Evolutionary conservation across 2,797 vertebrate genomes (phyloP), one percentile per base, ranked within the genome.

Genomic region (Vultur gryphus): DNA sequence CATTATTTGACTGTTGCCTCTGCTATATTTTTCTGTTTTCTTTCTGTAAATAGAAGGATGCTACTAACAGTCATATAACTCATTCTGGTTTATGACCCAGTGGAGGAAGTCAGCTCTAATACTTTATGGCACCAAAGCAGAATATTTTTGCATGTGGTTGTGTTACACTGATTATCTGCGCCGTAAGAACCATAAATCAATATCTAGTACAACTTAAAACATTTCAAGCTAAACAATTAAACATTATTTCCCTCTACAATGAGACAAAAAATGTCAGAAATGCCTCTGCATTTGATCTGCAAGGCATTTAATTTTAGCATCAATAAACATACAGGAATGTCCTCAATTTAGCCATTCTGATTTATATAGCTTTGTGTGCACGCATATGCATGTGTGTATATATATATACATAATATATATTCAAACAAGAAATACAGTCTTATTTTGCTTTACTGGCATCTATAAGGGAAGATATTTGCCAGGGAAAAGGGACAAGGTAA

Each of bases 31-130:
- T 94, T 83, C 33, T 91, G 9, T 21, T 57, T 41, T 84, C 49
- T 77, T 83, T 78, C 75, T 80, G 44, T 88, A 93, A 92, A 85
- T 80, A 88, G 80, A 90, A 93, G 13, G 76, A 58, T 93, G 46
- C 51, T 92, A 46, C 78, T 93, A 94, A 76, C 71, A 83, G 41
- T 71, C 87, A 81, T 57, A 69, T 90, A 89, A 91, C 43, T 96
- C 64, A 84, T 93, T 90, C 83, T 92, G 26, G 41, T 91, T 92
- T 93, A 93, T 75, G 64, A 87, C 25, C 35, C 79, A 81, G 65
- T 5, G 9, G 62, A 48, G 72, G 59, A 95, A 95, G 66, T 80
- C 81, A 95, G 28, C 7, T 82, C 48, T 92, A 70, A 85, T 37
- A 71, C 17, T 90, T 91, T 84, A 75, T 88, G 73, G 58, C 49